A percentile compares a stretch with the other conserved stretches of the same genome.
phyloP scores from a whole-genome alignment of 2,113 vertebrate species.

The Sapajus apella region DNA sequence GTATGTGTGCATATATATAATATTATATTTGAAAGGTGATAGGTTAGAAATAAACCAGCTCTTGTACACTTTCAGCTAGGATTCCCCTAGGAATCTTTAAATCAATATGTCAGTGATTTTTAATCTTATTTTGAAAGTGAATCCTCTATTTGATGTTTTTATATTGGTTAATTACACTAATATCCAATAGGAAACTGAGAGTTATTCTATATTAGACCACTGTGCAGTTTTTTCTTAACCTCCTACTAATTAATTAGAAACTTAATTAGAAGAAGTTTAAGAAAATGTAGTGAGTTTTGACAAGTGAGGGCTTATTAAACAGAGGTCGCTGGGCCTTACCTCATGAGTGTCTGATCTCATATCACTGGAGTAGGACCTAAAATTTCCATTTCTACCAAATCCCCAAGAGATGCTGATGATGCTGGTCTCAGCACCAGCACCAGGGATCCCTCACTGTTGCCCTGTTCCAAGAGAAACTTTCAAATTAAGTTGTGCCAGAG shows the following conservation, averaged over 20 bases:
- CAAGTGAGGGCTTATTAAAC: not conserved
- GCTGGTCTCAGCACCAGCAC: not conserved
- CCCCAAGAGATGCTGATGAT: not conserved
- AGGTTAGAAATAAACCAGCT: not conserved
- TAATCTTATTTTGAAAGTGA: not conserved
- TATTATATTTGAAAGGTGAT: not conserved
- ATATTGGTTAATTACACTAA: not conserved
- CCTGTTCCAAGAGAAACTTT: not conserved
- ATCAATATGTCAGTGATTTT: not conserved
- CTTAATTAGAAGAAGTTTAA: no score
- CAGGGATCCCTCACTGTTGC: not conserved
- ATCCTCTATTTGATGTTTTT: not conserved
- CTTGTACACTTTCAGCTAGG: not conserved
- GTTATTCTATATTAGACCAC: not conserved
- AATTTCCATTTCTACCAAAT: not conserved
- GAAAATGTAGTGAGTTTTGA: not conserved
- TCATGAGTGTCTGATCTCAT: not conserved
- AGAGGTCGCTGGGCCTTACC: not conserved
- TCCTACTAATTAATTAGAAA: not conserved
- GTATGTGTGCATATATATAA: no score
- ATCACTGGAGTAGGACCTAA: not conserved
- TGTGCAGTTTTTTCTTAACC: not conserved
- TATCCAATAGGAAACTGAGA: not conserved
- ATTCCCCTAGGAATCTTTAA: not conserved
- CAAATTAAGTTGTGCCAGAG: not conserved